Evolutionary conservation across 2,888 invertebrate species (phyloP).

Genomic region (Drosophila infuscata): DNA sequence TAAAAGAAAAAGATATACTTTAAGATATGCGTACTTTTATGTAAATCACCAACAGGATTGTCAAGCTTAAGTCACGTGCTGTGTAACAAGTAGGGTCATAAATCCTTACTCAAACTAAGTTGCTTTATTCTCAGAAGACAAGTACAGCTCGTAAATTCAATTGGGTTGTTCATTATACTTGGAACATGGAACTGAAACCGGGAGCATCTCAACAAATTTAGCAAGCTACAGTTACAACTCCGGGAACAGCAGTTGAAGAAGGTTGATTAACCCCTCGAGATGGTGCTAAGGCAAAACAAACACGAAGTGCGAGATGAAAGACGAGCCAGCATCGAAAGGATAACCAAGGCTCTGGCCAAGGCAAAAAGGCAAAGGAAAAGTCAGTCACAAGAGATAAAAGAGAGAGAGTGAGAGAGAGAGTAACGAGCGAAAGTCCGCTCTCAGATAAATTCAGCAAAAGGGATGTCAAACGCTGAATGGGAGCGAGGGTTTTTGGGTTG

Average conservation of each 20-base stretch:
- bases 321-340: conserved; percentile 23
- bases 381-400: conserved; percentile 7
- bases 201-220: conserved; percentile 27
- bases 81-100: conserved; percentile 29
- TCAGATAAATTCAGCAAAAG: conserved; percentile 71
- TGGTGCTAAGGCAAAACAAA: conserved; percentile 43
- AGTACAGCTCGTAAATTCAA: conserved; percentile 51
- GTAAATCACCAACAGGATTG: conserved; percentile 1
- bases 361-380: conserved; percentile 23
- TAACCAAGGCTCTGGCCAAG: conserved; percentile 21
- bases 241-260: conserved; percentile 28
- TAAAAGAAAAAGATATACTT: background rate
- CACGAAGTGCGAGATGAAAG: conserved; percentile 34
- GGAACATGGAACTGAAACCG: conserved; percentile 40
- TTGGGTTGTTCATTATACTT: conserved; percentile 36
- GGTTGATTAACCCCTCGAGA: conserved; percentile 74
- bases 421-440: conserved; percentile 26
- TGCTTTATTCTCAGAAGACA: conserved; percentile 24
- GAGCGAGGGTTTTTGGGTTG: conserved; percentile 20
- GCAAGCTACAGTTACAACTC: conserved; percentile 26
- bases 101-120: conserved; percentile 42
- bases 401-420: background rate
- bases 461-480: conserved; percentile 43
- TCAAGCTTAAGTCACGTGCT: conserved; percentile 19
- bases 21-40: background rate